phyloP scores from a whole-genome alignment of 2,888 invertebrate species.

The Hydraecia micacea region DNA sequence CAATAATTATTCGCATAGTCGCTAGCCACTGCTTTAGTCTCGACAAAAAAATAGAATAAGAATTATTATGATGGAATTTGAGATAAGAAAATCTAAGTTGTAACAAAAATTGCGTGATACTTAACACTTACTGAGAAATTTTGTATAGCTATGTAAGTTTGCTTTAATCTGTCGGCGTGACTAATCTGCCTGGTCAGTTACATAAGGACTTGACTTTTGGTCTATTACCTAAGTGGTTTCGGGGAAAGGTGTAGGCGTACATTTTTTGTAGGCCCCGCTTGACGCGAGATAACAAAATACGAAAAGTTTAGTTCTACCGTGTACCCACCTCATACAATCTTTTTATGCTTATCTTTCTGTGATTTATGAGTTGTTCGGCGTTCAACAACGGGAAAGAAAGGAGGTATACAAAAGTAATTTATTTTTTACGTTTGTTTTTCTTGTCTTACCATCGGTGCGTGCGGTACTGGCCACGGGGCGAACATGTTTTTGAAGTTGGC shows the following conservation, averaged over 20 bases:
- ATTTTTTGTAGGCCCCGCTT: slow-evolving; percentile 83
- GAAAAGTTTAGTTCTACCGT: slow-evolving; percentile 89
- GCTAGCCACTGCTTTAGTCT: slow-evolving; percentile 44
- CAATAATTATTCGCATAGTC: slow-evolving; percentile 56
- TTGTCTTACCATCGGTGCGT: slow-evolving; percentile 88
- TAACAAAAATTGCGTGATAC: slow-evolving; percentile 64
- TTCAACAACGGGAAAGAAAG: slow-evolving; percentile 90
- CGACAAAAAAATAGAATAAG: slow-evolving; percentile 56
- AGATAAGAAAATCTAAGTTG: slow-evolving; percentile 62
- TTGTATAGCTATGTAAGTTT: slow-evolving; percentile 48
- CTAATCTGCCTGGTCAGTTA: slow-evolving; percentile 59
- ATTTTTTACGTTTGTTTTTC: slow-evolving; percentile 90
- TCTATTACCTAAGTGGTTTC: slow-evolving; percentile 75
- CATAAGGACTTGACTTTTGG: slow-evolving; percentile 55
- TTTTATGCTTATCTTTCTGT: slow-evolving; percentile 90
- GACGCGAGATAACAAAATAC: slow-evolving; percentile 88
- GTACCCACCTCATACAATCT: slow-evolving; percentile 90
- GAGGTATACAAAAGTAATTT: slow-evolving; percentile 90
- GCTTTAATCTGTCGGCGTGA: slow-evolving; percentile 58
- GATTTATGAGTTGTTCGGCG: slow-evolving; percentile 90
- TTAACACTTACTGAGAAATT: slow-evolving; percentile 66
- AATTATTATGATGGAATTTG: slow-evolving; percentile 64
- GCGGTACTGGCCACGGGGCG: slow-evolving; percentile 86
- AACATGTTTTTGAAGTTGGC: slow-evolving; percentile 90
- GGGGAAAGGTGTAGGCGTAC: slow-evolving; percentile 83